phyloP scores from a whole-genome alignment of 1,140 invertebrate genomes.

The Leptinotarsa texana region DNA sequence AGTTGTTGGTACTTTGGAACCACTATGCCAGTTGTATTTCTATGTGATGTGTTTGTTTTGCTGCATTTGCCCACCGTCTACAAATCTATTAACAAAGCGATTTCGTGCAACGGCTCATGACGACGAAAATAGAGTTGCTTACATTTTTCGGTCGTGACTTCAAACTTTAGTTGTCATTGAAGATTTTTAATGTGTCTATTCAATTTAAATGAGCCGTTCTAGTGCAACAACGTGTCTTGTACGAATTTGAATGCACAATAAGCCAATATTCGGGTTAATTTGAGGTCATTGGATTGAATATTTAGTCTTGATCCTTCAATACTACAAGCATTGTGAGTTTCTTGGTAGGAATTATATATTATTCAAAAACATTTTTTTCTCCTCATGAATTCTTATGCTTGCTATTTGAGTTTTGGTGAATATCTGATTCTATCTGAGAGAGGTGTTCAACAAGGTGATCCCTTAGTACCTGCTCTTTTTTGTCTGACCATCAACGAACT shows the following conservation, averaged over 20 bases:
- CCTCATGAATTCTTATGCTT: too few relatives aligned
- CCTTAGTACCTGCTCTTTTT: too few relatives aligned
- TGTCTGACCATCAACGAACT: too few relatives aligned
- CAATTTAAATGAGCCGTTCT: conserved; percentile 13
- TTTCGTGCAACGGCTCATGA: neutral
- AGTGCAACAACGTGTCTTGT: conserved; percentile 11
- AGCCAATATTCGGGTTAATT: conserved; percentile 19
- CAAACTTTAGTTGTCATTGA: neutral
- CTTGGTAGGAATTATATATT: neutral
- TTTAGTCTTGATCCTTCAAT: neutral
- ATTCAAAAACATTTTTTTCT: too few relatives aligned
- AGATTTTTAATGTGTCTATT: conserved; percentile 17
- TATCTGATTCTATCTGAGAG: too few relatives aligned
- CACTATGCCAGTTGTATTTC: too few relatives aligned
- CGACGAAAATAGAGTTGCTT: neutral
- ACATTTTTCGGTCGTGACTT: conserved; percentile 3
- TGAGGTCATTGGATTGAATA: conserved; percentile 16
- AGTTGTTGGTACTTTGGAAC: too few relatives aligned
- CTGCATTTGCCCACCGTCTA: neutral
- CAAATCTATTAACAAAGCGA: neutral
- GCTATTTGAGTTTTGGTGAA: too few relatives aligned
- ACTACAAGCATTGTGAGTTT: neutral
- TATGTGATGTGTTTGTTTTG: too few relatives aligned
- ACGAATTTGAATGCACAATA: conserved; percentile 9
- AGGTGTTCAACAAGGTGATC: too few relatives aligned